Evolutionary conservation across 1,140 invertebrate species (phyloP).

Genomic region (Drosophila sechellia): DNA sequence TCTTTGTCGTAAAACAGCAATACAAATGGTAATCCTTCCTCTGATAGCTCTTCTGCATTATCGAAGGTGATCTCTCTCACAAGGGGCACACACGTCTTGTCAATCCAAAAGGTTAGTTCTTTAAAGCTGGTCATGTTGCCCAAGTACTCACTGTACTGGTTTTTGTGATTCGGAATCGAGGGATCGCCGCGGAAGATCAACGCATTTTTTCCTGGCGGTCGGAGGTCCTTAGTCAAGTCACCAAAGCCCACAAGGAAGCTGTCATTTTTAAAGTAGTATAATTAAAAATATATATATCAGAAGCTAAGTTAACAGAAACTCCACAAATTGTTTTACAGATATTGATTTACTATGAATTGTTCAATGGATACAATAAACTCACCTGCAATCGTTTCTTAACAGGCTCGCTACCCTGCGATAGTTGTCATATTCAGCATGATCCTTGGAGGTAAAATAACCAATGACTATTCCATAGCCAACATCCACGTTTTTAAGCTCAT

Average conservation of each 20-base stretch:
- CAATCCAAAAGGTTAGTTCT: slow-evolving; percentile 18
- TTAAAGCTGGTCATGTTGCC: slow-evolving; percentile 19
- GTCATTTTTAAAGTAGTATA: not conserved
- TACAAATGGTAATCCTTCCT: slow-evolving; percentile 43
- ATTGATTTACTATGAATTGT: not conserved
- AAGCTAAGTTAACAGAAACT: too few relatives aligned
- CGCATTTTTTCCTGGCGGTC: slow-evolving; percentile 9
- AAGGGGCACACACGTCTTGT: slow-evolving; percentile 20
- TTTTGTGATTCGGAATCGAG: not conserved
- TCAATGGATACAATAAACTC: not conserved
- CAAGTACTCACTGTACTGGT: slow-evolving; percentile 21
- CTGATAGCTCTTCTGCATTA: slow-evolving; percentile 57
- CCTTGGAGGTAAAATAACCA: slow-evolving; percentile 94
- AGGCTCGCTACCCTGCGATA: slow-evolving; percentile 92
- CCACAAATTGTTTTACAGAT: too few relatives aligned
- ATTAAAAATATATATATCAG: too few relatives aligned
- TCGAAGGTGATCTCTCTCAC: slow-evolving; percentile 55
- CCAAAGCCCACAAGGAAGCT: slow-evolving; percentile 96
- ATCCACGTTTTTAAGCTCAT: slow-evolving; percentile 90
- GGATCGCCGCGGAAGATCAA: slow-evolving; percentile 23
- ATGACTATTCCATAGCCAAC: slow-evolving; percentile 95
- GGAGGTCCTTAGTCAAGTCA: slow-evolving; percentile 85
- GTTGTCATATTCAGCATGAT: slow-evolving; percentile 90
- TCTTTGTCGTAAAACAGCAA: slow-evolving; percentile 44
- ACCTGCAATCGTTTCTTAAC: slow-evolving; percentile 94